phyloP scores from a whole-genome alignment of 30 jellyfish, hydroid and myxozoan species.

The Aurelia aurita region DNA sequence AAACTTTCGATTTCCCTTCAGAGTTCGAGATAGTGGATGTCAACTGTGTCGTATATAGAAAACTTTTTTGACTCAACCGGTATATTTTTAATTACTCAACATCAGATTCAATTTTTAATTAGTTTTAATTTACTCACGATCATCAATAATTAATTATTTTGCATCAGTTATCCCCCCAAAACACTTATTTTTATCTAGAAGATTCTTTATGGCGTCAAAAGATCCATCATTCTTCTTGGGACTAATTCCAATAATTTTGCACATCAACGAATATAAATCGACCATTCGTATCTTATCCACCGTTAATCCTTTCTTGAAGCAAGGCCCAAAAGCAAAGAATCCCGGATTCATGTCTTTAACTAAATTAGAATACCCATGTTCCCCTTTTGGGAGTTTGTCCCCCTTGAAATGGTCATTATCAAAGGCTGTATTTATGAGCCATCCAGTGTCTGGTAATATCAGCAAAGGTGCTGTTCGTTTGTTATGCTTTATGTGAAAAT shows the following conservation, averaged over 20 bases:
- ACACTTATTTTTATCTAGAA: neutral
- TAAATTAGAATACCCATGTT: slow-evolving; percentile 82
- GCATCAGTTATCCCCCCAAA: neutral
- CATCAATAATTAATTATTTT: neutral
- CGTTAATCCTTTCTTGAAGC: slow-evolving; percentile 53
- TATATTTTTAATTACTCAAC: too few species aligned
- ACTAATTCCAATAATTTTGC: slow-evolving; percentile 62
- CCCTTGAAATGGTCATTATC: slow-evolving; percentile 52
- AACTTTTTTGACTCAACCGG: neutral
- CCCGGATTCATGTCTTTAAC: slow-evolving; percentile 86
- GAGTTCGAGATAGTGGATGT: too few species aligned
- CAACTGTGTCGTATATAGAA: neutral
- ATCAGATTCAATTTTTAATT: too few species aligned
- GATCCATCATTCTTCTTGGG: slow-evolving; percentile 78
- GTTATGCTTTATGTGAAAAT: slow-evolving; percentile 69
- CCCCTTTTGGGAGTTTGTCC: slow-evolving; percentile 74
- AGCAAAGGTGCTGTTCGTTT: slow-evolving; percentile 76
- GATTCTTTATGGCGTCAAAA: slow-evolving; percentile 41
- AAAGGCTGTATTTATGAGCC: slow-evolving; percentile 66
- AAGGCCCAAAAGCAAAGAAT: slow-evolving; percentile 88
- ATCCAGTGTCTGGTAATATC: slow-evolving; percentile 88
- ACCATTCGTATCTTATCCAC: slow-evolving; percentile 50
- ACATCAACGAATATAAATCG: slow-evolving; percentile 84
- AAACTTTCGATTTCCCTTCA: too few species aligned
- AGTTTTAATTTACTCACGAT: neutral